phyloP scores from a whole-genome alignment of 2,888 invertebrate species.

The Calameuta idolon region DNA sequence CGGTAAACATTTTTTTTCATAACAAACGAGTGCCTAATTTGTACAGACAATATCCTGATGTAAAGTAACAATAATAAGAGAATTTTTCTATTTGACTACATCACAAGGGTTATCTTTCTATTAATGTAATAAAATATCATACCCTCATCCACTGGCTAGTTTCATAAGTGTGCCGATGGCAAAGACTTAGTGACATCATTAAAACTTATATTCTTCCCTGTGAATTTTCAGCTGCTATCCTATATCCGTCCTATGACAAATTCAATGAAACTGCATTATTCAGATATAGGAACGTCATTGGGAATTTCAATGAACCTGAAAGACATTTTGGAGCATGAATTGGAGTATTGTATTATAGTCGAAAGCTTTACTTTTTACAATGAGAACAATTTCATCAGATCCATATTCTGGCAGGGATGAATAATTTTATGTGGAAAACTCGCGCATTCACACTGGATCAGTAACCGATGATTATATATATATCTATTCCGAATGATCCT shows the following conservation, averaged over 20 bases:
- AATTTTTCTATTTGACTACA: constrained; percentile 20
- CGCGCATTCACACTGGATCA: neutral
- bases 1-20: constrained; percentile 41
- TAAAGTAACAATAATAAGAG: constrained; percentile 56
- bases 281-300: neutral
- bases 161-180: neutral
- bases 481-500: neutral
- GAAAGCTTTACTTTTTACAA: neutral
- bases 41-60: constrained; percentile 63
- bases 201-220: neutral
- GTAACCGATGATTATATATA: neutral
- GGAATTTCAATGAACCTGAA: neutral
- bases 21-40: constrained; percentile 62
- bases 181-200: neutral
- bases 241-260: neutral
- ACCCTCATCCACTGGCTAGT: neutral
- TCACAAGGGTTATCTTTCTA: neutral
- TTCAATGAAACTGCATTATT: neutral
- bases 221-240: neutral
- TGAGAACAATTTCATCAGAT: neutral
- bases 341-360: neutral
- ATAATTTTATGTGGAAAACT: neutral
- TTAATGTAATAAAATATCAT: neutral
- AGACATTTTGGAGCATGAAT: neutral
- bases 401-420: neutral